These are phyloP conservation scores for Bufotes viridis DNA, from an alignment of 2,797 vertebrate genomes.

Conservation along the genomic window DNA sequence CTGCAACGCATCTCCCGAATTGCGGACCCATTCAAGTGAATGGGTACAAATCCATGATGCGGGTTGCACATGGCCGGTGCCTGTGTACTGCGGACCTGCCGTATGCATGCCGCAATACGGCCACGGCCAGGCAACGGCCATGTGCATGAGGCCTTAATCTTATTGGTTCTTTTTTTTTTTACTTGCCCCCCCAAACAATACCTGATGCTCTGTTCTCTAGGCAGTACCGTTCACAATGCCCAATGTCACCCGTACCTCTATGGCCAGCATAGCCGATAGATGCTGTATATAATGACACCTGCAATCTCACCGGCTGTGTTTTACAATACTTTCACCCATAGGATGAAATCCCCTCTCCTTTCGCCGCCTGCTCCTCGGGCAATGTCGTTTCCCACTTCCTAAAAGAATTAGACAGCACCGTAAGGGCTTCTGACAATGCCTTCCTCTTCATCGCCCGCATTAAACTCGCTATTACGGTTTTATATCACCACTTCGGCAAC, in stretches of 20 bases:
- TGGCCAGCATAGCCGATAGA: background rate
- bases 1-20: too few relatives aligned
- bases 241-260: background rate
- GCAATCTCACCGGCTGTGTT: background rate
- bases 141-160: too few relatives aligned
- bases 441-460: slow-evolving; percentile 42
- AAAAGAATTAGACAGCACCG: slow-evolving; percentile 42
- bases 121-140: too few relatives aligned
- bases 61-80: too few relatives aligned
- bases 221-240: too few relatives aligned
- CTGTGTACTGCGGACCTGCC: too few relatives aligned
- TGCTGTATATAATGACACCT: background rate
- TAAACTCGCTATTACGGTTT: slow-evolving; percentile 51
- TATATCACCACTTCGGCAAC: slow-evolving; percentile 46
- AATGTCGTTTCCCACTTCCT: slow-evolving; percentile 24
- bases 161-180: too few relatives aligned
- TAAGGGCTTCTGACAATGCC: slow-evolving; percentile 37
- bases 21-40: too few relatives aligned
- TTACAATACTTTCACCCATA: background rate
- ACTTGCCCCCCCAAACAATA: too few relatives aligned
- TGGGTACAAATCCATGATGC: too few relatives aligned
- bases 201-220: too few relatives aligned
- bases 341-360: background rate
- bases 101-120: too few relatives aligned
- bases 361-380: background rate